These are phyloP conservation scores for Astropecten irregularis DNA, from an alignment of 53 echinoderm and acorn worm species.

Conservation along the genomic window DNA sequence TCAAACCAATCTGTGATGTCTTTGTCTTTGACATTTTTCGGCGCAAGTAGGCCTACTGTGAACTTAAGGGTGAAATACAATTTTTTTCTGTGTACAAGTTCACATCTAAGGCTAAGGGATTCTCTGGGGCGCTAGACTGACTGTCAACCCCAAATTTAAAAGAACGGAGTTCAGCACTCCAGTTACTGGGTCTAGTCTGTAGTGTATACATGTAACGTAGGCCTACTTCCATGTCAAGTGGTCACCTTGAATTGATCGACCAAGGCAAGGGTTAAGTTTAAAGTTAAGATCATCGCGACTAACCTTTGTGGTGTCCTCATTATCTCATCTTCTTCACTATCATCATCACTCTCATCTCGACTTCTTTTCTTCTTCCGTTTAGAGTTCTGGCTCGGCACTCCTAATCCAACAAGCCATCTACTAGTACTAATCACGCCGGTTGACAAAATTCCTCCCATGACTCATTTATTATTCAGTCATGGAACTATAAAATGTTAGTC, in stretches of 20 bases:
- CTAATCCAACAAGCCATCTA: background rate
- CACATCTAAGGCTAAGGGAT: too few species aligned
- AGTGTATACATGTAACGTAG: background rate
- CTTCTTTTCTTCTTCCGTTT: slow-evolving; percentile 56
- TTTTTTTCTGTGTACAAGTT: too few species aligned
- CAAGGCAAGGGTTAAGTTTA: background rate
- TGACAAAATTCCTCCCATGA: slow-evolving; percentile 37
- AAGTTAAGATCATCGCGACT: background rate
- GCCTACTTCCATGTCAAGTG: background rate
- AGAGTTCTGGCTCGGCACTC: background rate
- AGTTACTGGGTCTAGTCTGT: too few species aligned
- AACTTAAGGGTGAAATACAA: too few species aligned
- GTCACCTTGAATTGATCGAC: background rate
- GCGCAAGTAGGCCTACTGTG: too few species aligned
- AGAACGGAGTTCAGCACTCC: too few species aligned
- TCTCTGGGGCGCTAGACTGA: too few species aligned
- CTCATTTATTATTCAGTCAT: background rate
- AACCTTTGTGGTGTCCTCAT: slow-evolving; percentile 75
- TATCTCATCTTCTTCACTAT: slow-evolving; percentile 77
- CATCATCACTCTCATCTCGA: slow-evolving; percentile 71
- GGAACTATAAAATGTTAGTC: too few species aligned
- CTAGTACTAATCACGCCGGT: background rate
- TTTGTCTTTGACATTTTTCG: too few species aligned
- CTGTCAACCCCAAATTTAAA: too few species aligned
- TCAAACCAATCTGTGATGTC: too few species aligned